Conservation (phyloP, 2,113 vertebrate species). For the Herpailurus yagouaroundi region DNA sequence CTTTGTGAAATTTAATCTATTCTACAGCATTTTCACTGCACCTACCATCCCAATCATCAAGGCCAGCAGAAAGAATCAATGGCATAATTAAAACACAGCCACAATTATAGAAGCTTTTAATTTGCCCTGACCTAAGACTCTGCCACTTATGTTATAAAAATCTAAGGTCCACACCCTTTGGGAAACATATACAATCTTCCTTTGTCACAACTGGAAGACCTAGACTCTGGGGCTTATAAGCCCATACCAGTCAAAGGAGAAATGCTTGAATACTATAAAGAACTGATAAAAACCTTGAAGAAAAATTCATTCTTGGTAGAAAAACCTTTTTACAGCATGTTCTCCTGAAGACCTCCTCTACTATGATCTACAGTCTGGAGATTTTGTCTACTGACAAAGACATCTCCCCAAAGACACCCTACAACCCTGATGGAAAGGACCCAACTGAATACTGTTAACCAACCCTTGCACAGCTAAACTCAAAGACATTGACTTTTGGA, state of each 20-base stretch:
- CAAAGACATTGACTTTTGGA: background rate
- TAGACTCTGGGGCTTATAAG: background rate
- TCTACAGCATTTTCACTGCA: background rate
- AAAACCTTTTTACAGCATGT: background rate
- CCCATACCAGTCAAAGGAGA: background rate
- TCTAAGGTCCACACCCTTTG: background rate
- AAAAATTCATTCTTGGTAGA: background rate
- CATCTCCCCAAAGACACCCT: background rate
- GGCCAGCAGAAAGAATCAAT: background rate
- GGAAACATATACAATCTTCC: background rate
- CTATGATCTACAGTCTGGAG: background rate
- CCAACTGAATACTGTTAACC: background rate
- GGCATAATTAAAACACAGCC: background rate
- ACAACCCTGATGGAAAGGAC: background rate
- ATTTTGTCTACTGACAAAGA: background rate
- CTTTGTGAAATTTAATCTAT: background rate
- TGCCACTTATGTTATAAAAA: background rate
- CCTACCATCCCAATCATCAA: background rate
- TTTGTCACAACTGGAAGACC: background rate
- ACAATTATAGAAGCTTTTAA: background rate
- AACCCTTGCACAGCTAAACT: background rate
- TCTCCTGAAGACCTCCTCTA: background rate
- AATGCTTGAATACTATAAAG: background rate
- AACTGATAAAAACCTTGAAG: background rate
- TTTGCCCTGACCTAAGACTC: background rate